These are phyloP conservation scores for Elachura formosa DNA, from an alignment of 2,113 vertebrate species.

Conservation along the genomic window DNA sequence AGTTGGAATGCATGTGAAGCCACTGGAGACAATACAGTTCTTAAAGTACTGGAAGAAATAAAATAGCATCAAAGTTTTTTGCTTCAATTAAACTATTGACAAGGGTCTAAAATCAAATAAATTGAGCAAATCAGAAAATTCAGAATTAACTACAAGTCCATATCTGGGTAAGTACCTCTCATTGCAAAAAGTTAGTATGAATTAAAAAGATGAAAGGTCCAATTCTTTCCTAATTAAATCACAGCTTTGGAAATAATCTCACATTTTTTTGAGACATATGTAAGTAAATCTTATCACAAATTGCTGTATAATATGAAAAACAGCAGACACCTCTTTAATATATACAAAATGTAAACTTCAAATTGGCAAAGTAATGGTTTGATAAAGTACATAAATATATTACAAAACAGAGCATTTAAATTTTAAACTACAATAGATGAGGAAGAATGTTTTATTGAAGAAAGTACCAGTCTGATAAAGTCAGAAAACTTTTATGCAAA, in stretches of 20 bases:
- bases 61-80: neutral
- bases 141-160: neutral
- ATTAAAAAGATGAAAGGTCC: neutral
- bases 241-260: neutral
- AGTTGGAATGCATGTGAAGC: neutral
- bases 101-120: constrained; percentile 22
- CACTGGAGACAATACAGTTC: neutral
- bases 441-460: neutral
- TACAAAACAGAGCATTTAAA: neutral
- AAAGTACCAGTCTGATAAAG: neutral
- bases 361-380: neutral
- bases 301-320: neutral
- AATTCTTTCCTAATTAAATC: neutral
- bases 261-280: neutral
- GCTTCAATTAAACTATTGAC: neutral
- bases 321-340: neutral
- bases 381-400: neutral
- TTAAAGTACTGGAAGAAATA: neutral
- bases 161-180: neutral
- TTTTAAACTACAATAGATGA: neutral
- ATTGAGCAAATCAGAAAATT: neutral
- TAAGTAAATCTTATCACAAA: neutral
- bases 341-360: neutral
- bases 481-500: neutral
- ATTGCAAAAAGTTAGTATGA: neutral